Conservation (phyloP, 2,888 invertebrate genomes). For the Pristionchus exspectatus region DNA sequence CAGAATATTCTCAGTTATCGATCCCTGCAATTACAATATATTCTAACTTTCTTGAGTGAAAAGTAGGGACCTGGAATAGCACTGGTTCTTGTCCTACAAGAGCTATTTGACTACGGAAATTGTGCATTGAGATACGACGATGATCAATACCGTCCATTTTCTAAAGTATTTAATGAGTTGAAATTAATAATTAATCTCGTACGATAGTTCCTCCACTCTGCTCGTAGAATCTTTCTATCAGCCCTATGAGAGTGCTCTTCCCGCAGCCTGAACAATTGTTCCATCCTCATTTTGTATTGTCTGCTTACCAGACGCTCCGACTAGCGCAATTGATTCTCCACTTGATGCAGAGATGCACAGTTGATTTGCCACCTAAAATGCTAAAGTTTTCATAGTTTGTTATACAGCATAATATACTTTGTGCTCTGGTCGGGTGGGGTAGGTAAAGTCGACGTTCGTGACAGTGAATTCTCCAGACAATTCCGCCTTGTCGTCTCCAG, state of each 20-base stretch:
- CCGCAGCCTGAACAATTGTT: conserved; percentile 85
- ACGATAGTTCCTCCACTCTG: conserved; percentile 79
- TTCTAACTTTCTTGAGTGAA: neutral
- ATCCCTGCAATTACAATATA: neutral
- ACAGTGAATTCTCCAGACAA: conserved; percentile 25
- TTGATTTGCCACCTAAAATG: conserved; percentile 36
- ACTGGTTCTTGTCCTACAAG: conserved; percentile 72
- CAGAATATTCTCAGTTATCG: conserved; percentile 12
- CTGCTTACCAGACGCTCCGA: conserved; percentile 79
- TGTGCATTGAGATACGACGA: conserved; percentile 22
- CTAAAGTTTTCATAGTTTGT: neutral
- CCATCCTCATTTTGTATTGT: neutral
- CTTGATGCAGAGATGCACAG: conserved; percentile 67
- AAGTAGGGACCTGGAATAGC: conserved; percentile 58
- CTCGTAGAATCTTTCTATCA: conserved; percentile 90
- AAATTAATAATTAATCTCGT: neutral
- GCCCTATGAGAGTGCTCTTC: conserved; percentile 89
- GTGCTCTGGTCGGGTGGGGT: conserved; percentile 88
- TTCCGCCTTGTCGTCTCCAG: conserved; percentile 12
- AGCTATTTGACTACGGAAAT: conserved; percentile 67
- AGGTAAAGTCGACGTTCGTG: conserved; percentile 86
- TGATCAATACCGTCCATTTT: conserved; percentile 44
- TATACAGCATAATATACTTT: conserved; percentile 81
- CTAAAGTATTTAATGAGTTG: neutral
- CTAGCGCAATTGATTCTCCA: conserved; percentile 80